A percentile compares a stretch with the other conserved stretches of the same genome.
Conservation (phyloP, 2,888 invertebrate species). For the Marronus borbonicus region DNA sequence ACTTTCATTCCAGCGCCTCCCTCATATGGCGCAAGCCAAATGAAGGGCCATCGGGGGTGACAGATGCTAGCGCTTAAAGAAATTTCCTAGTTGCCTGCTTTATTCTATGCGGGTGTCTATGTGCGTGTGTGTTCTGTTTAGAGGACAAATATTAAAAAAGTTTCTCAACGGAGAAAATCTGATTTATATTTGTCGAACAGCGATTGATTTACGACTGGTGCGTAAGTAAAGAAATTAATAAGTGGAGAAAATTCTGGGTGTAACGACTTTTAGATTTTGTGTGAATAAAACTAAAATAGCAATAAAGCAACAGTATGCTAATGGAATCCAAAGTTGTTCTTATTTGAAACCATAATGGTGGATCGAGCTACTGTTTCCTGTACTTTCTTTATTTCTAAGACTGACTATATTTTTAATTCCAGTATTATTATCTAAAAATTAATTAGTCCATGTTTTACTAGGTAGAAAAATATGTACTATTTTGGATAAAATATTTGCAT, state of each 20-base stretch:
- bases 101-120: conserved; percentile 14
- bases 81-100: conserved; percentile 30
- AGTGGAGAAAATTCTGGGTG: neutral
- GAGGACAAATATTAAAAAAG: conserved; percentile 44
- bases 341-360: too few relatives aligned
- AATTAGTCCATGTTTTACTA: too few relatives aligned
- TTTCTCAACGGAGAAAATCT: conserved; percentile 19
- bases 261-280: neutral
- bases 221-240: conserved; percentile 6
- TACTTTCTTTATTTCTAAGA: too few relatives aligned
- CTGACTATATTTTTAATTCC: too few relatives aligned
- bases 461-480: too few relatives aligned
- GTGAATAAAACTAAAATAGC: too few relatives aligned
- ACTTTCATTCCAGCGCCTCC: neutral
- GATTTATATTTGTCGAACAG: conserved; percentile 29
- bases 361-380: too few relatives aligned
- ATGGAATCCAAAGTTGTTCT: too few relatives aligned
- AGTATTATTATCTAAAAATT: too few relatives aligned
- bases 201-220: conserved; percentile 17
- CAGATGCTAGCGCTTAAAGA: conserved; percentile 39
- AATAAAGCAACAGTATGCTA: too few relatives aligned
- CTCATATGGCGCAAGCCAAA: conserved; percentile 25
- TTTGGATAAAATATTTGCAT: too few relatives aligned
- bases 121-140: conserved; percentile 21
- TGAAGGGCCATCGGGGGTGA: conserved; percentile 18